These are phyloP conservation scores for Centropus bengalensis DNA, from an alignment of 2,113 vertebrate species.

Conservation along the genomic window DNA sequence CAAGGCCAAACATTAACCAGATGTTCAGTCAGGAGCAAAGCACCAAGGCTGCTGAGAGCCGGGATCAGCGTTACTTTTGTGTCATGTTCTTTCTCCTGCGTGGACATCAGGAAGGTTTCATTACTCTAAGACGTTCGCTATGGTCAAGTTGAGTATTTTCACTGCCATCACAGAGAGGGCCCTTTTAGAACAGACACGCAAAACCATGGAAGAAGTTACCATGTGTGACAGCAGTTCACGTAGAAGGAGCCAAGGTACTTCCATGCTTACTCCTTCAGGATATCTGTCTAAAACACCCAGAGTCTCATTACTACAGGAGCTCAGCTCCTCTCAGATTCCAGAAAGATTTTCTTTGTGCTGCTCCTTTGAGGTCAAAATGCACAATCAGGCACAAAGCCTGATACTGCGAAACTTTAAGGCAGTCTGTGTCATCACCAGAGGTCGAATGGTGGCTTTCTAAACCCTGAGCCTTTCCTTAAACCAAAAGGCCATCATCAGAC, in stretches of 20 bases:
- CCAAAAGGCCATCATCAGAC: not conserved
- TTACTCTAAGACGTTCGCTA: not conserved
- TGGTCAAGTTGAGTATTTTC: not conserved
- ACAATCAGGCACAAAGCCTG: not conserved
- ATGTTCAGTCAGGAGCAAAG: not conserved
- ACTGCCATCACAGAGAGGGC: not conserved
- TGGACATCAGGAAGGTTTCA: not conserved
- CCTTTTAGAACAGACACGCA: not conserved
- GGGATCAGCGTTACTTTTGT: not conserved
- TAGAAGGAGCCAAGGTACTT: not conserved
- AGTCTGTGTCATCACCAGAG: not conserved
- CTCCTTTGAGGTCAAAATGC: slow-evolving; percentile 2
- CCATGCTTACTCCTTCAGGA: not conserved
- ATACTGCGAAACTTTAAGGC: not conserved
- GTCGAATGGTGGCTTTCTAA: not conserved
- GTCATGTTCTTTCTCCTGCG: not conserved
- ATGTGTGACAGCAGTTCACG: not conserved
- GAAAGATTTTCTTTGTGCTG: not conserved
- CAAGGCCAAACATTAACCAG: not conserved
- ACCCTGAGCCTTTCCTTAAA: not conserved
- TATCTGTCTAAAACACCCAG: not conserved
- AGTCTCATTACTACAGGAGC: not conserved
- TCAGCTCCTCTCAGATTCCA: not conserved
- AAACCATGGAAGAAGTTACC: not conserved
- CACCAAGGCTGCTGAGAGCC: fast-evolving